Evolutionary conservation across 2,797 vertebrate genomes (phyloP), one percentile per base, ranked within the genome.

Genomic region (Coilia nasus): DNA sequence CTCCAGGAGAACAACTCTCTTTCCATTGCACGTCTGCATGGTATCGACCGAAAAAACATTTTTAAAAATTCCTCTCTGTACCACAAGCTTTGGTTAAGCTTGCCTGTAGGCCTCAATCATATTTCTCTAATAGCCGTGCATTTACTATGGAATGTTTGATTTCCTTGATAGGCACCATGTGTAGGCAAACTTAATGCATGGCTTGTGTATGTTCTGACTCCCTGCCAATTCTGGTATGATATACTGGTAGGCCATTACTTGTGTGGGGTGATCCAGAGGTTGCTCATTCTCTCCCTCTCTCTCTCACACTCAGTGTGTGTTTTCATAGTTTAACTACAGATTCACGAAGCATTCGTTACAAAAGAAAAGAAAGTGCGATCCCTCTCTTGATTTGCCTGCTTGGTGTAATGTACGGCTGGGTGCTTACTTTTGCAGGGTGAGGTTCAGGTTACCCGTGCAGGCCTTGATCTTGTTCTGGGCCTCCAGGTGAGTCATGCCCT

Each of bases 401-500:
- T 64, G 6, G 71, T 78, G 6, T 21, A 44, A 44, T 10, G 31
- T 41, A 44, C 7, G 7, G 50, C 7, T 54, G 10, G 50, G 50
- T 78, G 78, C 91, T 95, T 96, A 99, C 98, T 97, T 98, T 94
- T 97, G 97, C 83, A 99, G 93, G 82, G 94, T 98, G 94, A 99
- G 97, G 92, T 93, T 96, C 92, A 99, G 94, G 62, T 96, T 93
- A 89, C 92, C 97, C 19, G 95, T 94, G 89, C 97, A 98, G n/a
- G 97, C 97, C 93, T 99, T 99, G 89, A 99, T 99, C 95, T 98
- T 98, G 96, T 99, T 99, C 93, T 99, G 98, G 84, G 98, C 98
- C 93, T 99, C 98, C 0, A 99, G 96, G 82, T 99, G 98, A 90
- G 97, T 98, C 97, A 99, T 99, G 85, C 97, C 94, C 0, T 97